Percentiles rank a stretch among this genome's conserved stretches.
These are phyloP conservation scores for Drosophila niveifrons DNA, from an alignment of 2,888 invertebrate genomes.

Conservation along the genomic window DNA sequence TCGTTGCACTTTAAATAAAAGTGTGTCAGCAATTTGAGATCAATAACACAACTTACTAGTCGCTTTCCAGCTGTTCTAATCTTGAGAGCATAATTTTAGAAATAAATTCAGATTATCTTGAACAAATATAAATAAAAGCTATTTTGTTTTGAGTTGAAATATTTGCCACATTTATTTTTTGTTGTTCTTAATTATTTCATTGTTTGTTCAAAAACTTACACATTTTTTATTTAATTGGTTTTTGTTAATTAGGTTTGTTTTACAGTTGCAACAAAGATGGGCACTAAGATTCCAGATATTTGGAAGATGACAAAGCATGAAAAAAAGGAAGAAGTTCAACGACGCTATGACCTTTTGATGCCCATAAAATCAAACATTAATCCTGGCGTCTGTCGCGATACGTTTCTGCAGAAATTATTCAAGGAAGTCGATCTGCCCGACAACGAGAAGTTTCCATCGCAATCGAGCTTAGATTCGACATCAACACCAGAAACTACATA, in stretches of 20 bases:
- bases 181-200: neutral
- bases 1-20: neutral
- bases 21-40: neutral
- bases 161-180: neutral
- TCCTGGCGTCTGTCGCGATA: slow-evolving; percentile 44
- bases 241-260: neutral
- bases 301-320: neutral
- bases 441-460: neutral
- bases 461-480: neutral
- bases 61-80: no score
- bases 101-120: no score
- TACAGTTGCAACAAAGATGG: neutral
- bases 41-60: neutral
- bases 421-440: slow-evolving; percentile 20
- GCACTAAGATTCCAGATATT: neutral
- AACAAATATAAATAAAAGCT: neutral
- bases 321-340: neutral
- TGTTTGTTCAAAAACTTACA: neutral
- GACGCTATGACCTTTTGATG: slow-evolving; percentile 30
- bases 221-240: neutral
- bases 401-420: slow-evolving; percentile 36
- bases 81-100: no score
- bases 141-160: neutral
- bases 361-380: slow-evolving; percentile 25
- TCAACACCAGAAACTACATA: neutral